A percentile compares a stretch with the other conserved stretches of the same genome.
Evolutionary conservation across 2,113 vertebrate genomes (phyloP).

Genomic region (Bos javanicus): DNA sequence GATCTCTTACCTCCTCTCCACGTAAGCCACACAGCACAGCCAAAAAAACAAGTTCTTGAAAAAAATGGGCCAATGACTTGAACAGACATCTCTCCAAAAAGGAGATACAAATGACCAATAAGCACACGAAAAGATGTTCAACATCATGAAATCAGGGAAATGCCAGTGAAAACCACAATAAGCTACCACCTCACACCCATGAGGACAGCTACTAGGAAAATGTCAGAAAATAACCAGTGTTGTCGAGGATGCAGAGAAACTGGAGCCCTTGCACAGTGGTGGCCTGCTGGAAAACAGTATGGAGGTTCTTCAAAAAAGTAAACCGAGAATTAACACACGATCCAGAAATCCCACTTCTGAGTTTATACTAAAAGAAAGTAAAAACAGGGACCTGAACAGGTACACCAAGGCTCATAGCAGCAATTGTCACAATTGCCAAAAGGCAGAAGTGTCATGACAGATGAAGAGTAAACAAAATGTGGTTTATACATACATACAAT

Average conservation of each 20-base stretch:
- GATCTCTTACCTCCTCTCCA: too few species aligned
- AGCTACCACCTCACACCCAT: not conserved
- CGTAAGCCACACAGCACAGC: not conserved
- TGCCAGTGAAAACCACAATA: not conserved
- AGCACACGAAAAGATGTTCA: not conserved
- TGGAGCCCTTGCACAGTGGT: not conserved
- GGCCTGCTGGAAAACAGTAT: not conserved
- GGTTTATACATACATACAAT: rapidly evolving
- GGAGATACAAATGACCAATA: not conserved
- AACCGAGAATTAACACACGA: not conserved
- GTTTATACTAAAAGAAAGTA: not conserved
- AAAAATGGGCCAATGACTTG: not conserved
- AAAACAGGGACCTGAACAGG: not conserved
- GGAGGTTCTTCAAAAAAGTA: not conserved
- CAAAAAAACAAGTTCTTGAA: not conserved
- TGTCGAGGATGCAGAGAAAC: not conserved
- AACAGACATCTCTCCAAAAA: not conserved
- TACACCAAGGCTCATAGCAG: not conserved
- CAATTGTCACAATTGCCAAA: too few species aligned
- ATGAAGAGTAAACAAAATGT: not conserved
- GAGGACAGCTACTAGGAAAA: not conserved
- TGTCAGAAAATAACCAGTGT: not conserved
- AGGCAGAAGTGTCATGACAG: not conserved
- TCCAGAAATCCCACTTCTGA: not conserved
- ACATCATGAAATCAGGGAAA: not conserved